These are phyloP conservation scores for Fragum sueziense DNA, from an alignment of 2,888 invertebrate species.

Conservation along the genomic window DNA sequence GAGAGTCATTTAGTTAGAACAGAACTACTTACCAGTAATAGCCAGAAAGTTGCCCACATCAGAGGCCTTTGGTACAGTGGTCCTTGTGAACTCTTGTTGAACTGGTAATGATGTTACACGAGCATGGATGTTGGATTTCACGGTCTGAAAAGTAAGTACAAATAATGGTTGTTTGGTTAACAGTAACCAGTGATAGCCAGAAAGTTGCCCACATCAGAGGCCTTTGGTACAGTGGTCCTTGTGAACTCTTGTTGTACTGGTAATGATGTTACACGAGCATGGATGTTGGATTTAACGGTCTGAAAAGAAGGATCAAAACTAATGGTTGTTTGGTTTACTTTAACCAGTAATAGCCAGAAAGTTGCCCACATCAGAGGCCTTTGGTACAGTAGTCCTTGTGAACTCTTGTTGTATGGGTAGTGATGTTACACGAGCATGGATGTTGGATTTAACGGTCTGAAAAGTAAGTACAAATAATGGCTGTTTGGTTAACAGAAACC, in stretches of 20 bases:
- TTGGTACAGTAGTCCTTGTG: slow-evolving; percentile 87
- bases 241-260: slow-evolving; percentile 88
- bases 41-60: slow-evolving; percentile 89
- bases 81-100: slow-evolving; percentile 87
- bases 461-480: no score
- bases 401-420: slow-evolving; percentile 88
- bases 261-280: slow-evolving; percentile 86
- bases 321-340: no score
- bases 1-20: no score
- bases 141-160: slow-evolving; percentile 73
- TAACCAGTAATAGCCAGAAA: slow-evolving; percentile 89
- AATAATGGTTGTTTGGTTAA: no score
- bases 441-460: slow-evolving; percentile 85
- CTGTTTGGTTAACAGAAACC: no score
- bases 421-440: slow-evolving; percentile 86
- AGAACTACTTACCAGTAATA: slow-evolving; percentile 87
- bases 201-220: slow-evolving; percentile 88
- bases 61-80: slow-evolving; percentile 87
- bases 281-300: slow-evolving; percentile 87
- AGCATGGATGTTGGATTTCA: slow-evolving; percentile 88
- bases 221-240: slow-evolving; percentile 87
- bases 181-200: slow-evolving; percentile 90
- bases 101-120: slow-evolving; percentile 87
- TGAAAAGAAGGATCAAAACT: slow-evolving; percentile 46
- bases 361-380: slow-evolving; percentile 88